phyloP scores from a whole-genome alignment of 1,140 invertebrate species.

The Leucophenga varia region DNA sequence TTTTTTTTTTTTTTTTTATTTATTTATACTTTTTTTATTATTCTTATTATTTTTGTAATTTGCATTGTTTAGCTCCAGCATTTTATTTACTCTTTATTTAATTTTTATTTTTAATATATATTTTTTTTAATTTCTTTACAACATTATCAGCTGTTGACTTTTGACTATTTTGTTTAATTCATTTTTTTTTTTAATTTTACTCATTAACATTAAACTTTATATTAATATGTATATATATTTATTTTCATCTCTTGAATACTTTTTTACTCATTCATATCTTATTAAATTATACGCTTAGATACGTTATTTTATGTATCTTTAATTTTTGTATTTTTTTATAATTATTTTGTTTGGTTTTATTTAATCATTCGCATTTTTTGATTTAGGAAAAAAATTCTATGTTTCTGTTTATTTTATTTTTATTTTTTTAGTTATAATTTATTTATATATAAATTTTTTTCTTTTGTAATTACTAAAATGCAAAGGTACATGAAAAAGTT shows the following conservation, averaged over 20 bases:
- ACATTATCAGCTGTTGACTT: conserved; percentile 52
- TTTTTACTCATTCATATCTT: conserved; percentile 19
- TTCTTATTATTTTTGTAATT: conserved; percentile 37
- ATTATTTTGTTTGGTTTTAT: conserved; percentile 10
- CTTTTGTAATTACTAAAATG: conserved; percentile 45
- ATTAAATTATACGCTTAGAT: conserved; percentile 24
- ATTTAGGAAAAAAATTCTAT: no score
- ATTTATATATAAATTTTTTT: conserved; percentile 14
- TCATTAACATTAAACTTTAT: conserved; percentile 48
- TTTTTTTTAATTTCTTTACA: conserved; percentile 37
- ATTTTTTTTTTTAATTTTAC: conserved; percentile 12
- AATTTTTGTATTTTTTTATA: conserved; percentile 7
- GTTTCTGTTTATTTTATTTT: conserved; percentile 15
- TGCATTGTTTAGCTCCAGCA: no score
- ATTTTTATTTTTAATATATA: conserved; percentile 23
- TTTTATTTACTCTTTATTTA: conserved; percentile 30
- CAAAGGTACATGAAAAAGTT: conserved; percentile 50
- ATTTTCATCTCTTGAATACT: not conserved
- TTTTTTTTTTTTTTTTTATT: conserved; percentile 48
- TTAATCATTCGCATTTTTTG: conserved; percentile 12
- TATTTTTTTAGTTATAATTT: conserved; percentile 22
- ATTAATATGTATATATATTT: conserved; percentile 30
- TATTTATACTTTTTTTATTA: conserved; percentile 32
- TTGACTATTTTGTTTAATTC: conserved; percentile 44
- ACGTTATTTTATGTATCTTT: conserved; percentile 32